Evolutionary conservation across 2,888 invertebrate species (phyloP).

Genomic region (Hemithea aestivaria): DNA sequence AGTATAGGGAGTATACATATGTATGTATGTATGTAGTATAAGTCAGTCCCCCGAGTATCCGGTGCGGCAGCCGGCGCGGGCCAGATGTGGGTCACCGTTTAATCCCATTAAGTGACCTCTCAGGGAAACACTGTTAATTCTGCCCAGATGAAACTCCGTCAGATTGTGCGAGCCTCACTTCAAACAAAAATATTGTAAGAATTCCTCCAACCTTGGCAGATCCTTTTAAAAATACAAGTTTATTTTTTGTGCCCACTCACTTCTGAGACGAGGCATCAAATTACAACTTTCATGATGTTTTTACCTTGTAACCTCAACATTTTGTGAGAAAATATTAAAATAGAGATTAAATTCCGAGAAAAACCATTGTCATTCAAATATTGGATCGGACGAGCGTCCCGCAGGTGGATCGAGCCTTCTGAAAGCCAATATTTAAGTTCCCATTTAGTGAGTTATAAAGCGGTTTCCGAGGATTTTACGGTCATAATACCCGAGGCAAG

Average conservation of each 20-base stretch:
- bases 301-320: too few relatives aligned
- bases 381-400: constrained; percentile 3
- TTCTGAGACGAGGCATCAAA: too few relatives aligned
- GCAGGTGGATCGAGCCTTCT: constrained; percentile 4
- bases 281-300: too few relatives aligned
- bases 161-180: constrained; percentile 6
- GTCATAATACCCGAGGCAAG: constrained; percentile 29
- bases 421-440: constrained; percentile 25
- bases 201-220: background rate
- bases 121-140: constrained; percentile 19
- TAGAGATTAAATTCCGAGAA: background rate
- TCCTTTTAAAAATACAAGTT: background rate
- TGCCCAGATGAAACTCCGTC: constrained; percentile 17
- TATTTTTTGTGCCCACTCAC: too few relatives aligned
- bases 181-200: too few relatives aligned
- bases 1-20: too few relatives aligned
- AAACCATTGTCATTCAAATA: too few relatives aligned
- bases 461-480: constrained; percentile 25
- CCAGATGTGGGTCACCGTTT: constrained; percentile 47
- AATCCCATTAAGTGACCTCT: constrained; percentile 46
- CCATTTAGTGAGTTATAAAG: constrained; percentile 27
- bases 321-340: too few relatives aligned
- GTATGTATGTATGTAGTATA: constrained; percentile 20
- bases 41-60: constrained; percentile 2
- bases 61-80: constrained; percentile 11